Conservation (phyloP, 2,888 invertebrate genomes). For the Rugalucina vietnamica region DNA sequence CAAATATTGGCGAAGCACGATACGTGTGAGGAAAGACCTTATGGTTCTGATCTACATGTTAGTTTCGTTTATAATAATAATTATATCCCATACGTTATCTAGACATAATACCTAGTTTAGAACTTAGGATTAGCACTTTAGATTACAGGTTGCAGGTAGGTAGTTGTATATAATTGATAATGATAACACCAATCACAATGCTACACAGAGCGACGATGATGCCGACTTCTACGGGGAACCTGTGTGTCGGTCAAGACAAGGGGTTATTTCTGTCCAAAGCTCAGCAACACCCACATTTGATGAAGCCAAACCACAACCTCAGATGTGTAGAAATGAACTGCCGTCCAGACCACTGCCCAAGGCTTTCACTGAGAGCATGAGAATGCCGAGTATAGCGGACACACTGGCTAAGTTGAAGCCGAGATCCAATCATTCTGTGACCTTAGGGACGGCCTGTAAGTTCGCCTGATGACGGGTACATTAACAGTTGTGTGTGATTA, state of each 20-base stretch:
- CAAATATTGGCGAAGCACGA: too few relatives aligned
- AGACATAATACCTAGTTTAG: too few relatives aligned
- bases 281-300: conserved; percentile 57
- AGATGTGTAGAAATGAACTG: conserved; percentile 55
- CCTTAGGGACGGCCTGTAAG: conserved; percentile 63
- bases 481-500: too few relatives aligned
- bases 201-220: conserved; percentile 52
- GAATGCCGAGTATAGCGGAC: conserved; percentile 67
- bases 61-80: too few relatives aligned
- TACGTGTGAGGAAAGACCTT: too few relatives aligned
- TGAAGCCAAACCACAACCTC: conserved; percentile 51
- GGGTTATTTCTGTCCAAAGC: conserved; percentile 50
- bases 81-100: too few relatives aligned
- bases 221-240: conserved; percentile 46
- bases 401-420: conserved; percentile 65
- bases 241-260: conserved; percentile 26
- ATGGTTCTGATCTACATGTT: too few relatives aligned
- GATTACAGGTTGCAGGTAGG: background rate
- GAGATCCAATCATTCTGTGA: conserved; percentile 55
- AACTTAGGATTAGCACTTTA: background rate
- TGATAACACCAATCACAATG: background rate
- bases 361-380: conserved; percentile 54
- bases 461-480: too few relatives aligned
- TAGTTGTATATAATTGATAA: background rate
- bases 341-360: conserved; percentile 56